Evolutionary conservation across 2,797 vertebrate species (phyloP).

Genomic region (Pantherophis alleghaniensis): DNA sequence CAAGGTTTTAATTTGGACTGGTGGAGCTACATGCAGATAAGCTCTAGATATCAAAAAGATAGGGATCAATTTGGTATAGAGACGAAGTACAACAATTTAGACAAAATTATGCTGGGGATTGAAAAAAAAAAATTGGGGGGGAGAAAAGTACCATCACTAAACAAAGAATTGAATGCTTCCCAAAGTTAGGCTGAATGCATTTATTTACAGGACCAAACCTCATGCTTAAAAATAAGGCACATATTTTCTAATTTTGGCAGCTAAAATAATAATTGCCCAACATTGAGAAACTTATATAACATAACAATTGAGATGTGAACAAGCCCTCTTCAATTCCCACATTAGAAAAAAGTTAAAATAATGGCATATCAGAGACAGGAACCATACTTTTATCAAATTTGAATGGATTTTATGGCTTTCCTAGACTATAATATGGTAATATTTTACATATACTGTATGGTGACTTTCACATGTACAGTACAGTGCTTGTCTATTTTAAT

Average conservation of each 20-base stretch:
- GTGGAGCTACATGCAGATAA: no score
- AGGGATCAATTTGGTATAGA: no score
- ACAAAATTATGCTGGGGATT: no score
- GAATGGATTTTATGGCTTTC: not conserved
- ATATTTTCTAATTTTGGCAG: not conserved
- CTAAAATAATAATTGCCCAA: not conserved
- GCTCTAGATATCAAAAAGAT: no score
- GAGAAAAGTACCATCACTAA: not conserved
- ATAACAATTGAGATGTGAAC: not conserved
- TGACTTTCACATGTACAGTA: no score
- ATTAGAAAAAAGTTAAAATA: not conserved
- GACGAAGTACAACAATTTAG: no score
- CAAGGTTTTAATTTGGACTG: no score
- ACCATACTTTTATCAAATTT: not conserved
- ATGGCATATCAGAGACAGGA: not conserved
- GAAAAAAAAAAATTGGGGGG: not conserved
- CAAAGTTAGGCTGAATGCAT: not conserved
- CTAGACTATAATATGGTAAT: not conserved
- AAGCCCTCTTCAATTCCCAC: not conserved
- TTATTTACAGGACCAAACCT: not conserved
- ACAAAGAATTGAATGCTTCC: not conserved
- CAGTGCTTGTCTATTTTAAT: no score
- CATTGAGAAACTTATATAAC: not conserved
- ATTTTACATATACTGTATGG: not conserved
- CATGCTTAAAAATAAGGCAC: not conserved